A percentile compares a stretch with the other conserved stretches of the same genome.
phyloP scores from a whole-genome alignment of 2,113 vertebrate genomes.

The Pteronura brasiliensis region DNA sequence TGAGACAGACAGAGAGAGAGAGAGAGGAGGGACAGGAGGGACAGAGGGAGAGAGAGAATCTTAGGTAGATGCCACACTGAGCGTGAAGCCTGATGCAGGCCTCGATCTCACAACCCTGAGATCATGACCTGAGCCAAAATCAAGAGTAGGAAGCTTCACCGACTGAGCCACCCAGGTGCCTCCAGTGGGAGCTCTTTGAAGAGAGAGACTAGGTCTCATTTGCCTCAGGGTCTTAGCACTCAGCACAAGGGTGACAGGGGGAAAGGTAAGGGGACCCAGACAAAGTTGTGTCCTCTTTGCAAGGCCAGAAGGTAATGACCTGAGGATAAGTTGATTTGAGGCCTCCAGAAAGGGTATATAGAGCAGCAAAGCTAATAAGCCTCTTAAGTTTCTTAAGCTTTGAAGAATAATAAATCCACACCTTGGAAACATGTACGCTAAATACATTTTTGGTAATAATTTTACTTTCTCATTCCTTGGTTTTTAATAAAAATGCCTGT shows the following conservation, averaged over 20 bases:
- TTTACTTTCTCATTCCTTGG: constrained; percentile 39
- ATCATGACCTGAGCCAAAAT: not conserved
- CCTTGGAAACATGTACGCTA: constrained; percentile 34
- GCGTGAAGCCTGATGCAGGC: not conserved
- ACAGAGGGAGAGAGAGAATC: not conserved
- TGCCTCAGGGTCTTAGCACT: not conserved
- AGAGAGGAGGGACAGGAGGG: too few species aligned
- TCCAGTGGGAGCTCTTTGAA: not conserved
- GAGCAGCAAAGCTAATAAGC: not conserved
- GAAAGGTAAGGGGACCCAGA: not conserved
- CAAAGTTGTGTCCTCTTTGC: not conserved
- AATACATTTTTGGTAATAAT: constrained; percentile 55
- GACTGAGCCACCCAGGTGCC: not conserved
- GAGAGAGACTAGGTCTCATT: not conserved
- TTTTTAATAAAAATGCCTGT: constrained; percentile 54
- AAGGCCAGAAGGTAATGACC: constrained; percentile 12
- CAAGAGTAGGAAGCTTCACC: not conserved
- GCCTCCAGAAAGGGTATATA: not conserved
- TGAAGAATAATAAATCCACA: constrained; percentile 44
- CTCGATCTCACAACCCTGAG: not conserved
- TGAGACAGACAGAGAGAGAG: not conserved
- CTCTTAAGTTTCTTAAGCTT: constrained; percentile 38
- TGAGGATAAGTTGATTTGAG: not conserved
- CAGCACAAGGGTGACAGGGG: not conserved
- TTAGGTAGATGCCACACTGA: not conserved